Evolutionary conservation across 2,113 vertebrate genomes (phyloP).

Genomic region (Peromyscus polionotus): DNA sequence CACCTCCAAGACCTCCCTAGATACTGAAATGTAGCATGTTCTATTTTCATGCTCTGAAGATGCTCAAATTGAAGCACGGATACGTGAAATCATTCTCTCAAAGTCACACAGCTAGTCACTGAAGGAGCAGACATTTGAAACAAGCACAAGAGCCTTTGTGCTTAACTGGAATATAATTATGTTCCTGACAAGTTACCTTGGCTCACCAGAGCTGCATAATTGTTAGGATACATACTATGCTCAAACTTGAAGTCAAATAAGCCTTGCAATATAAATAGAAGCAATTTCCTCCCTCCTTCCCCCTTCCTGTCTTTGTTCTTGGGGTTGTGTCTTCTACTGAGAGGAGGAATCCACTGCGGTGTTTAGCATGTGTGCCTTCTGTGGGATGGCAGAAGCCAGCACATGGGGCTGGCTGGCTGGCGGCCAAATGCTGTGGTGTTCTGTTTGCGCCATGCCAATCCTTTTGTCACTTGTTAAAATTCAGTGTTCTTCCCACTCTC

Average conservation of each 20-base stretch:
- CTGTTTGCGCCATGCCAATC: slow-evolving; percentile 68
- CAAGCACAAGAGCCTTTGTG: not conserved
- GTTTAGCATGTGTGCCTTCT: slow-evolving; percentile 48
- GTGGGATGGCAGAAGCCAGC: slow-evolving; percentile 12
- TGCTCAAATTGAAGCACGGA: not conserved
- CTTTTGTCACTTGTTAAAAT: slow-evolving; percentile 82
- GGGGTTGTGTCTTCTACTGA: slow-evolving; percentile 15
- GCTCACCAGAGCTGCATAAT: not conserved
- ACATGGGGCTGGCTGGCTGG: not conserved
- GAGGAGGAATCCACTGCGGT: not conserved
- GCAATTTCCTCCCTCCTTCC: not conserved
- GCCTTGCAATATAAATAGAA: not conserved
- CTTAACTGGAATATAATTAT: not conserved
- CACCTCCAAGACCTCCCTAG: not conserved
- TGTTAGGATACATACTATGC: not conserved
- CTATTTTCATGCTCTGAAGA: not conserved
- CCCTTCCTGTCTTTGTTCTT: not conserved
- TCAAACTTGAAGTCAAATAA: not conserved
- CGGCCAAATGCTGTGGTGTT: slow-evolving; percentile 34
- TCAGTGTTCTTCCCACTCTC: slow-evolving; percentile 69
- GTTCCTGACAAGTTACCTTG: not conserved
- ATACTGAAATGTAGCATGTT: not conserved
- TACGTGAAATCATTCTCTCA: not conserved
- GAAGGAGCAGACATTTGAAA: not conserved
- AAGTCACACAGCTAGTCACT: not conserved